Base-by-base conservation (phyloP, 2,888 invertebrate genomes). In the Philereme vetulata region DNA sequence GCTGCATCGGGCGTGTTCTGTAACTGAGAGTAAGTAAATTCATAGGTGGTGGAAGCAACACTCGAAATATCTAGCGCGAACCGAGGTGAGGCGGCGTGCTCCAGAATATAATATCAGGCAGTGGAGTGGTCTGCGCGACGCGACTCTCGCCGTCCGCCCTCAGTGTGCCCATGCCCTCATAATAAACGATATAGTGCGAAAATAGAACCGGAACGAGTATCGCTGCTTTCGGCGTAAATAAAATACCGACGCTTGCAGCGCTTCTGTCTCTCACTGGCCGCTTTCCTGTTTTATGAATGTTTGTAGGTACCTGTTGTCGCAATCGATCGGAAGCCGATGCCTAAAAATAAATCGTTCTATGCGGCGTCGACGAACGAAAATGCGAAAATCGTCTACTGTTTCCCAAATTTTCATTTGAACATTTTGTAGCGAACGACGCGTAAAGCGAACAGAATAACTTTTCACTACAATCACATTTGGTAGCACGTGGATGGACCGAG, bases 81-180 rank as follows among this genome's bases (percentile, higher is more conserved):
- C 82, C 80, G 88, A 84, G 90, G 89, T 80, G 90, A 87, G 91
- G 84, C 81, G 84, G 80, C 90, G 86, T 91, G 92, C 88, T 93
- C 93, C 83, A 91, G 92, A 91, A 91, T 92, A 92, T 90, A 89
- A 92, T 92, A 91, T 90, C 86, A 92, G 86, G 81, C 86, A 74
- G 83, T 85, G 81, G 80, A 87, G 89, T 86, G 89, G 87, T 81
- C 84, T 80, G 82, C 77, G 84, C 84, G 77, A 78, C 62, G 74
- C 70, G 68, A 65, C 71, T 73, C 72, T 45, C 76, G 77, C 72
- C 72, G 71, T 67, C 72, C 78, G 78, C 77, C 76, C 74, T 75
- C 74, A 67, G 70, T 75, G 76, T 72, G 81, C 77, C 83, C 81
- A 80, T 75, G 80, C 84, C 82, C 83, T 85, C 83, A 79, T 85